phyloP scores from a whole-genome alignment of 1,140 invertebrate genomes.

The Caligus rogercresseyi region DNA sequence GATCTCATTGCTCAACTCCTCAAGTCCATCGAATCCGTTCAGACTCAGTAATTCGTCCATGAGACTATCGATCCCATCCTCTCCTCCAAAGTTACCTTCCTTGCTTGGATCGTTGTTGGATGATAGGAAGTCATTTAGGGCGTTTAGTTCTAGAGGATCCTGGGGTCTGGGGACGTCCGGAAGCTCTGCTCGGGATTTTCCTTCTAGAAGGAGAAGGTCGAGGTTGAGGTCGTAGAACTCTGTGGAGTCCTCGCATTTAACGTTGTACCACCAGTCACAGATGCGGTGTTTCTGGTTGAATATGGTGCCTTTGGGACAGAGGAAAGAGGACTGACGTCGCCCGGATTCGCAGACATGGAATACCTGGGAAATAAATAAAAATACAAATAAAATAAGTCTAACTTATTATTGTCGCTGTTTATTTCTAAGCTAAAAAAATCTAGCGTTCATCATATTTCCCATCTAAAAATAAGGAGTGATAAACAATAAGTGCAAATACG shows the following conservation, averaged over 20 bases:
- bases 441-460: no score
- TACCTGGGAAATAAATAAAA: conserved; percentile 13
- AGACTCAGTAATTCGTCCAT: not conserved
- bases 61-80: not conserved
- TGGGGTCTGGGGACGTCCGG: not conserved
- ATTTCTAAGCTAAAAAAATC: no score
- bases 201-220: conserved; percentile 9
- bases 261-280: conserved; percentile 28
- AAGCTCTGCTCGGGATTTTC: not conserved
- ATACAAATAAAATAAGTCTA: not conserved
- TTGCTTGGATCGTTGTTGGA: not conserved
- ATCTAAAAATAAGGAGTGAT: no score
- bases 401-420: not conserved
- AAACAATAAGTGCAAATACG: no score
- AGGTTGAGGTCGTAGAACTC: conserved; percentile 23
- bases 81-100: no score
- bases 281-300: conserved; percentile 26
- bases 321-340: conserved; percentile 21
- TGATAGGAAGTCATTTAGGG: not conserved
- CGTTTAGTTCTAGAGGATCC: not conserved
- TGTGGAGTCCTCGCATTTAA: conserved; percentile 24
- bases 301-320: conserved; percentile 26
- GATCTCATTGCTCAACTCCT: not conserved
- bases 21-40: not conserved
- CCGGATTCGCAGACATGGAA: conserved; percentile 21